Evolutionary conservation across 2,888 invertebrate species (phyloP), one percentile per base, ranked within the genome.

Genomic region (Dysmachus trigonus): DNA sequence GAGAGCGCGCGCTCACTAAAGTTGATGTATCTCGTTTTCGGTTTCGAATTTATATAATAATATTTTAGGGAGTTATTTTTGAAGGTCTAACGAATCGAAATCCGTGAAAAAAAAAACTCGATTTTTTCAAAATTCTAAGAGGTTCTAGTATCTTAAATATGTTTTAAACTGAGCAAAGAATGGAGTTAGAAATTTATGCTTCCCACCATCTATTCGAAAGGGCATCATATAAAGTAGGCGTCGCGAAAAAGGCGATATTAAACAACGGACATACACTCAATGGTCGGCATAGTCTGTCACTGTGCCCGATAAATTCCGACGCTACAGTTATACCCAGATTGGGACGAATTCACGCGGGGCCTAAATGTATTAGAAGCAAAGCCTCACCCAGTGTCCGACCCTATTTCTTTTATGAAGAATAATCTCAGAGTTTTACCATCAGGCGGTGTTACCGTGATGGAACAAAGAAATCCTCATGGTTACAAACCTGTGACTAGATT

Each of bases 401-500:
- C 41, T 30, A n/a, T n/a, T 15, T 13, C 41, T 7, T 77, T 77
- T 77, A 77, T 77, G 47, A 77, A 47, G 30, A 38, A 30, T 77
- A 27, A 77, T 22, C 7, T 1, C 30, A n/a, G 7, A 41, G 41
- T 27, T 77, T 0, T 13, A 6, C 62, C 18, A 33, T 62, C 62
- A 81, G 33, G 81, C 6, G 31, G 13, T 1, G 62, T 18, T 33
- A 10, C 15, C 27, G 13, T 15, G 15, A 8, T n/a, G 15, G n/a
- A 8, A 2, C 2, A 83, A 83, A 47, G 47, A 22, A 74, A 35
- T 73, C 1, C n/a, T 35, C 5, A 22, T 51, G 18, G 22, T 41
- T 13, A 87, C 94, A 94, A 91, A 96, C 96, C 96, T 92, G 96
- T 96, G 89, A 96, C 96, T 85, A 96, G 93, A 91, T 96, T 95